Base-by-base conservation (phyloP, 2,797 vertebrate species). In the Arnoldichthys spilopterus region DNA sequence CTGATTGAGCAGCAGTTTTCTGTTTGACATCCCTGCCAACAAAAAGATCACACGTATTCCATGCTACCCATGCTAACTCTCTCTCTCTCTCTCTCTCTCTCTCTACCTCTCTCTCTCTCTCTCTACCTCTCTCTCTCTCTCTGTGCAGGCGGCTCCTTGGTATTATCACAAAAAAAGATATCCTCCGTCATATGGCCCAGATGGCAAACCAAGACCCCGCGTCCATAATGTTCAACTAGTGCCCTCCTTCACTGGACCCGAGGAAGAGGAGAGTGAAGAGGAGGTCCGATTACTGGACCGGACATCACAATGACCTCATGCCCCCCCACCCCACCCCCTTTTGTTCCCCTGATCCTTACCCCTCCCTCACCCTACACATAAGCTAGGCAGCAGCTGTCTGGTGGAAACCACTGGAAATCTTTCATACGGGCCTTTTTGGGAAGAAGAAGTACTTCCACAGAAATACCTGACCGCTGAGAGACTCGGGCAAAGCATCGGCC, bases 161-260 rank as follows among this genome's bases (percentile, higher is more conserved):
- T 92, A 97, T 99, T 91, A 95, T 99, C 92, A 99, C 98, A 96
- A 99, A 99, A 97, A 99, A 99, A 97, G 98, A 99, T 91, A 99
- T 99, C 93, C 98, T 99, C 47, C 98, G 98, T 92, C 98, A 99
- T 93, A 99, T 98, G 97, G 98, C 98, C 91, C 98, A 99, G 94
- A 98, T 96, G 96, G 96, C 98, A 94, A 95, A 99, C 92, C 95
- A 96, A 93, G 98, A 99, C 87, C 98, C 98, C 91, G 95, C 96
- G 89, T 97, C 95, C 92, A 98, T 98, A 93, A 98, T 99, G 97
- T 99, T 99, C 97, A 98, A 99, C 94, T 99, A 95, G 97, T 94
- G 72, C 88, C 91, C 76, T 90, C 93, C 82, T 91, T 90, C 87
- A 76, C 77, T 89, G 63, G 83, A 74, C 53, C 62, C 47, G 76